A percentile compares a stretch with the other conserved stretches of the same genome.
Evolutionary conservation across 1,140 invertebrate genomes (phyloP).

Genomic region (Drosophila lacteicornis): DNA sequence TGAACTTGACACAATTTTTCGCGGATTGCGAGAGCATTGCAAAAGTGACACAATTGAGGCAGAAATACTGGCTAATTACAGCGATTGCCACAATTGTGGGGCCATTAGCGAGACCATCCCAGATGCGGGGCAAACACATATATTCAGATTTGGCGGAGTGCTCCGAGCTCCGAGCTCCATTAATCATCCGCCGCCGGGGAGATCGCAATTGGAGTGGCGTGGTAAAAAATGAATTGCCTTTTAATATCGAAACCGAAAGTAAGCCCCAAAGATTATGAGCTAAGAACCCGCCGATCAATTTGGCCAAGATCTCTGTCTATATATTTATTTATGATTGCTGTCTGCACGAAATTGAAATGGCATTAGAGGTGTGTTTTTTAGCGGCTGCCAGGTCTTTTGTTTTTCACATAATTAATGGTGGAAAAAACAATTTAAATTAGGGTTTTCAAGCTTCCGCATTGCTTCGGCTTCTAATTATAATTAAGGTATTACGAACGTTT

Average conservation of each 20-base stretch:
- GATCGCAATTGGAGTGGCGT: slow-evolving; percentile 34
- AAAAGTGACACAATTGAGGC: slow-evolving; percentile 62
- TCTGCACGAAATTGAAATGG: slow-evolving; percentile 64
- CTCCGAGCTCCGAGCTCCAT: slow-evolving; percentile 34
- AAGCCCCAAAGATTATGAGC: slow-evolving; percentile 45
- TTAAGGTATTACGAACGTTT: slow-evolving; percentile 13
- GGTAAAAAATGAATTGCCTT: slow-evolving; percentile 60
- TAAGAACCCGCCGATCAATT: slow-evolving; percentile 55
- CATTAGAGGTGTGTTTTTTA: slow-evolving; percentile 39
- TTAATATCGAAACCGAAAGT: slow-evolving; percentile 74
- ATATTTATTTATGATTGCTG: slow-evolving; percentile 35
- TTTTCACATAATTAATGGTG: slow-evolving; percentile 69
- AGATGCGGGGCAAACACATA: slow-evolving; percentile 30
- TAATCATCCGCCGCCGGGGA: slow-evolving; percentile 58
- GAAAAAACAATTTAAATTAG: slow-evolving; percentile 56
- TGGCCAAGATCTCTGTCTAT: slow-evolving; percentile 41
- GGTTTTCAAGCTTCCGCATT: slow-evolving; percentile 58
- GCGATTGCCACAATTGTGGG: slow-evolving; percentile 50
- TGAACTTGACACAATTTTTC: slow-evolving; percentile 76
- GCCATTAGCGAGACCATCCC: slow-evolving; percentile 53
- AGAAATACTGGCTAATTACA: slow-evolving; percentile 57
- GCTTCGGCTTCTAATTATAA: slow-evolving; percentile 11
- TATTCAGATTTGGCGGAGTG: slow-evolving; percentile 15
- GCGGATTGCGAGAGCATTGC: slow-evolving; percentile 53
- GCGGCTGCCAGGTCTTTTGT: slow-evolving; percentile 30